phyloP scores from a whole-genome alignment of 1,140 invertebrate species.

The Trachymyrmex septentrionalis region DNA sequence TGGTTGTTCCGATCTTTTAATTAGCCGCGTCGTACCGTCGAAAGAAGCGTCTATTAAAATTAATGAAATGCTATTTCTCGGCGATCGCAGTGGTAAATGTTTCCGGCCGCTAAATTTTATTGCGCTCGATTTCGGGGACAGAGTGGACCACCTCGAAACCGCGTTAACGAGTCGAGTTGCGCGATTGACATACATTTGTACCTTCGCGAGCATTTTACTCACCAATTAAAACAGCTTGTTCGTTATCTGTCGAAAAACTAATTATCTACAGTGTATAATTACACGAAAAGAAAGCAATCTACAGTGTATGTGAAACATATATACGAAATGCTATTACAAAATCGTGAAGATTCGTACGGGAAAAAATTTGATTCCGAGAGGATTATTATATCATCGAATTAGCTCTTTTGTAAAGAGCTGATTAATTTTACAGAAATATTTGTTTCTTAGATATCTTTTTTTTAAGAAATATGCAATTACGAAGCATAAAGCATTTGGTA shows the following conservation, averaged over 20 bases:
- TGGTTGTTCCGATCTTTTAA: slow-evolving; percentile 51
- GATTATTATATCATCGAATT: not conserved
- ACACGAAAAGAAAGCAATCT: slow-evolving; percentile 27
- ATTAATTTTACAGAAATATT: slow-evolving; percentile 15
- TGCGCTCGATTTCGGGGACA: slow-evolving; percentile 39
- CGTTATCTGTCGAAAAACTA: slow-evolving; percentile 51
- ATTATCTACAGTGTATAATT: slow-evolving; percentile 42
- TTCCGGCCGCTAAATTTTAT: slow-evolving; percentile 64
- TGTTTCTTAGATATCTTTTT: slow-evolving; percentile 11
- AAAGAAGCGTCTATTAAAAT: slow-evolving; percentile 40
- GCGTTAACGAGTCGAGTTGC: slow-evolving; percentile 53
- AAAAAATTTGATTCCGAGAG: not conserved
- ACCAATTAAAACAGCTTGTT: slow-evolving; percentile 55
- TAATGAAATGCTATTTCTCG: slow-evolving; percentile 45
- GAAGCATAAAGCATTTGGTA: not conserved
- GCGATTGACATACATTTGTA: slow-evolving; percentile 70
- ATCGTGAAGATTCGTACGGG: not conserved
- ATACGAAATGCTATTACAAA: slow-evolving; percentile 18
- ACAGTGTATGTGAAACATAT: no score
- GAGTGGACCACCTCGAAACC: slow-evolving; percentile 68
- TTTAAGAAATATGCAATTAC: not conserved
- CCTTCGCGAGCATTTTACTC: slow-evolving; percentile 31
- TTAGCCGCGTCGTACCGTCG: slow-evolving; percentile 19
- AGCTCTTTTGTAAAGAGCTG: not conserved
- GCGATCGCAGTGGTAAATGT: slow-evolving; percentile 35